phyloP scores from a whole-genome alignment of 2,797 vertebrate species.

The Ammospiza maritima region DNA sequence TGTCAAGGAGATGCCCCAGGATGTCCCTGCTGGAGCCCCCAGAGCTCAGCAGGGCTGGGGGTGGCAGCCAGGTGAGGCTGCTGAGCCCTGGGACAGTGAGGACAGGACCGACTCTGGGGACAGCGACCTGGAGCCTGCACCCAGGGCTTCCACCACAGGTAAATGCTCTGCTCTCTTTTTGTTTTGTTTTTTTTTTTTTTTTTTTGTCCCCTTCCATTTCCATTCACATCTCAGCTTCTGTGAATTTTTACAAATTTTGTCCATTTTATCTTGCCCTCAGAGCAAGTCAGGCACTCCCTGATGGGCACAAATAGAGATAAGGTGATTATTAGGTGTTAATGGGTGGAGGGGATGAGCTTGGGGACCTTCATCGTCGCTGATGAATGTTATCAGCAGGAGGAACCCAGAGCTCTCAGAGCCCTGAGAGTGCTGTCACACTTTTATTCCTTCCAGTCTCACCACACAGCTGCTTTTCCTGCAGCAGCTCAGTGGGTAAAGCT shows the following conservation, averaged over 20 bases:
- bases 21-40: neutral
- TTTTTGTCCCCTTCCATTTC: neutral
- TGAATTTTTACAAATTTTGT: neutral
- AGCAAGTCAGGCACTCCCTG: neutral
- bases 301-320: neutral
- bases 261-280: neutral
- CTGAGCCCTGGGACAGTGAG: neutral
- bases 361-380: neutral
- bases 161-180: neutral
- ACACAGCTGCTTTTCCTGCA: neutral
- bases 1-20: neutral
- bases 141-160: slow-evolving; percentile 23
- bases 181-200: neutral
- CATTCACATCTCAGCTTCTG: neutral
- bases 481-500: neutral
- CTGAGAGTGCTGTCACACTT: neutral
- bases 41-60: neutral
- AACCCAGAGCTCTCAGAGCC: neutral
- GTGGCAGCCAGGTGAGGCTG: neutral
- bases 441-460: neutral
- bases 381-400: neutral
- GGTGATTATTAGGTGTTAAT: neutral
- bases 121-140: neutral
- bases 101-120: neutral
- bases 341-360: neutral